Percentiles rank a stretch among this genome's conserved stretches.
Conservation (phyloP, 2,888 invertebrate species). For the Monoplex corrugatus region DNA sequence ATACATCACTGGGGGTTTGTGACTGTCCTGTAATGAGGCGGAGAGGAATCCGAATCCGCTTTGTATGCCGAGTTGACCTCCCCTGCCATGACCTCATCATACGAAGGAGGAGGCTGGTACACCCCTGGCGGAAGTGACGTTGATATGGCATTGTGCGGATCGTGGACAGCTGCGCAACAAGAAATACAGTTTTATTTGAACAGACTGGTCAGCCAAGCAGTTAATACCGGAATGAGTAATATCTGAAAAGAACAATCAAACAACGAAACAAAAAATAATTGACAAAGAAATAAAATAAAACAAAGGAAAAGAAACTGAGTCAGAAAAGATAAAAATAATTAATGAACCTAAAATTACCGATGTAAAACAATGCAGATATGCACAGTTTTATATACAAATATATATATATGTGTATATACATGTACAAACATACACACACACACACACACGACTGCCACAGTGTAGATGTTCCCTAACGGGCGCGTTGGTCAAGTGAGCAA, state of each 20-base stretch:
- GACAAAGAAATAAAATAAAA: too few species aligned
- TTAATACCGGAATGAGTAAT: too few species aligned
- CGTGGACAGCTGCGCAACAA: neutral
- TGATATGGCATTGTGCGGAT: neutral
- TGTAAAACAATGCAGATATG: too few species aligned
- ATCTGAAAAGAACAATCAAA: too few species aligned
- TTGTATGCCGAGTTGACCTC: conserved; percentile 52
- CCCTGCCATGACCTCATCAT: conserved; percentile 57
- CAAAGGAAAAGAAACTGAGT: too few species aligned
- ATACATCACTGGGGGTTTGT: neutral
- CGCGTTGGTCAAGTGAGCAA: too few species aligned
- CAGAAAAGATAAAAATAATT: too few species aligned
- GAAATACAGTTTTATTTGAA: neutral
- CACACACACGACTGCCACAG: too few species aligned
- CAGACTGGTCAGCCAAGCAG: too few species aligned
- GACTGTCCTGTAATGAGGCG: neutral
- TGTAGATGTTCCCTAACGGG: too few species aligned
- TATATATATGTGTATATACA: neutral
- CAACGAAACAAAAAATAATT: too few species aligned
- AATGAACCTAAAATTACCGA: too few species aligned
- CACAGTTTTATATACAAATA: neutral
- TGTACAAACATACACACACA: neutral
- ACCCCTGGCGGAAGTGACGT: conserved; percentile 41
- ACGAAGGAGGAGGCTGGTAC: conserved; percentile 52
- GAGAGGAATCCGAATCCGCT: conserved; percentile 14